Conservation (phyloP, 1,140 invertebrate genomes). For the Holotrichia oblita region DNA sequence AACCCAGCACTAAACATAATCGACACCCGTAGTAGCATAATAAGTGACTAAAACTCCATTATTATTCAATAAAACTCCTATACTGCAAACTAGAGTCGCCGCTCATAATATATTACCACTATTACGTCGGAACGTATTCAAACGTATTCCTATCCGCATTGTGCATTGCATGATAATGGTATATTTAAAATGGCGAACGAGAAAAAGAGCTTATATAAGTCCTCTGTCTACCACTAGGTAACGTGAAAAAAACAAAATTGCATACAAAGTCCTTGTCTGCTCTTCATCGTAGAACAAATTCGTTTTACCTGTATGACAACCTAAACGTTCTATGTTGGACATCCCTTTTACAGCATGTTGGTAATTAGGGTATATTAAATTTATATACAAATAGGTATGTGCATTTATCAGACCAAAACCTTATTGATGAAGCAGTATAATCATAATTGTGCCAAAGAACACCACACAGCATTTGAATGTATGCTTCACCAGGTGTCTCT, state of each 20-base stretch:
- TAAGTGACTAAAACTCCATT: neutral
- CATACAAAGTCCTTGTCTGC: neutral
- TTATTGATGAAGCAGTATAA: too few species aligned
- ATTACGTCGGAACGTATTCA: neutral
- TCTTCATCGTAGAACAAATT: neutral
- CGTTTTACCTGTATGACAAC: neutral
- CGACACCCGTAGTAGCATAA: neutral
- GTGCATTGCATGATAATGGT: slow-evolving; percentile 13
- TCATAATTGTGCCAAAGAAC: too few species aligned
- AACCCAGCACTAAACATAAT: neutral
- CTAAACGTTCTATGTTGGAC: too few species aligned
- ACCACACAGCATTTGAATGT: too few species aligned
- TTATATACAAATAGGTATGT: too few species aligned
- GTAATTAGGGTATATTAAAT: too few species aligned
- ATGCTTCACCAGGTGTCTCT: too few species aligned
- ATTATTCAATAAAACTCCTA: slow-evolving; percentile 9
- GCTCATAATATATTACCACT: neutral
- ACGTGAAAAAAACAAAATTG: neutral
- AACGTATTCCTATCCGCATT: slow-evolving; percentile 12
- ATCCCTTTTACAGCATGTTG: too few species aligned
- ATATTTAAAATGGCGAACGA: slow-evolving; percentile 6
- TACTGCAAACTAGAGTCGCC: slow-evolving; percentile 11
- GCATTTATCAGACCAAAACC: too few species aligned
- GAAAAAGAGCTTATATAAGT: slow-evolving; percentile 3
- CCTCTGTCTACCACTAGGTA: neutral